Percentiles rank a stretch among this genome's conserved stretches.
Conservation (phyloP, 2,113 vertebrate species). For the Phodopus roborovskii region DNA sequence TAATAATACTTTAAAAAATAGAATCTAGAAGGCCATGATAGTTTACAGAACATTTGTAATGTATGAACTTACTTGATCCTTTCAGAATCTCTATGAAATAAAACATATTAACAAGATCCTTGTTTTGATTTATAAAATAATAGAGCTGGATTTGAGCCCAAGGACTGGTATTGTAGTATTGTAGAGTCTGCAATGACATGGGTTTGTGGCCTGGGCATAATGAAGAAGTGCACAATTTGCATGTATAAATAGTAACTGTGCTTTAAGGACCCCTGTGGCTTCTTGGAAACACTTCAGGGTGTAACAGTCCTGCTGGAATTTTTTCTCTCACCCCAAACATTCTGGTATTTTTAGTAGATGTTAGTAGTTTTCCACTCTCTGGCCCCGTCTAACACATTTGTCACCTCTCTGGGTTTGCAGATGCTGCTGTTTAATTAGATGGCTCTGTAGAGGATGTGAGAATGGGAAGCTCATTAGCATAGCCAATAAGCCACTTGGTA, state of each 20-base stretch:
- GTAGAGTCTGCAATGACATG: not conserved
- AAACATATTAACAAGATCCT: not conserved
- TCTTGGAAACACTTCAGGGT: slow-evolving; percentile 15
- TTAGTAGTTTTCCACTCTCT: not conserved
- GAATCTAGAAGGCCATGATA: not conserved
- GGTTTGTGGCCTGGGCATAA: not conserved
- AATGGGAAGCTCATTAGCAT: not conserved
- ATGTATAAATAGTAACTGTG: not conserved
- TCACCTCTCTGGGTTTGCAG: slow-evolving; percentile 33
- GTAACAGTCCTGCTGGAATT: not conserved
- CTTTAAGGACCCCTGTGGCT: not conserved
- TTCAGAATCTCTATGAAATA: slow-evolving; percentile 21
- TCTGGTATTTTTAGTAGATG: slow-evolving; percentile 43
- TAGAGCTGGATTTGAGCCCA: not conserved
- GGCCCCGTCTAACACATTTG: slow-evolving; percentile 34
- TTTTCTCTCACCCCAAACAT: slow-evolving; percentile 26
- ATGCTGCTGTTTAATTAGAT: slow-evolving; percentile 59
- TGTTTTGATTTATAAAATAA: slow-evolving; percentile 39
- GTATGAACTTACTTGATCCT: not conserved
- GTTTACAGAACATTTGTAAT: slow-evolving; percentile 20
- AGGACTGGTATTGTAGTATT: not conserved
- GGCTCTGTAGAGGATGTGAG: slow-evolving; percentile 29
- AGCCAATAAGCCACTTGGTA: slow-evolving; percentile 47
- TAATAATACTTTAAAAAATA: not conserved
- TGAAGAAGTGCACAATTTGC: slow-evolving; percentile 40